Conservation (phyloP, 2,888 invertebrate genomes). For the Pocota personata region DNA sequence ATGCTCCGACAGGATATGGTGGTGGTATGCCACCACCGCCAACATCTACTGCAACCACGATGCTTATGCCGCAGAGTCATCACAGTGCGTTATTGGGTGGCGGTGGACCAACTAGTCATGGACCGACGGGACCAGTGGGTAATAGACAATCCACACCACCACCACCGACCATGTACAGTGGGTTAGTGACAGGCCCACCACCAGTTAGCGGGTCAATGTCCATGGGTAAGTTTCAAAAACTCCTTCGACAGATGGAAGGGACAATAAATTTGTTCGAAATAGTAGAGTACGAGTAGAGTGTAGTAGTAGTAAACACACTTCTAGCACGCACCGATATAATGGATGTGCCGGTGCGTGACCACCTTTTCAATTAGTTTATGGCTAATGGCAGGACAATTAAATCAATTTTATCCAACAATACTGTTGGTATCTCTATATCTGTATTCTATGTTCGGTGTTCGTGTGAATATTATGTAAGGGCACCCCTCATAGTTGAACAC, state of each 20-base stretch:
- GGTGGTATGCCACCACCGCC: constrained; percentile 78
- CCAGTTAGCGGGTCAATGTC: constrained; percentile 78
- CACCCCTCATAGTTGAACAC: background rate
- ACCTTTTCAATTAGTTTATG: constrained; percentile 58
- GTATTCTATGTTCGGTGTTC: background rate
- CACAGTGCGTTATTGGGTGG: constrained; percentile 77
- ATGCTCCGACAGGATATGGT: constrained; percentile 81
- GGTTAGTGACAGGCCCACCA: constrained; percentile 77
- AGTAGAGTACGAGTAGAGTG: too few species aligned
- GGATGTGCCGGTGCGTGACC: constrained; percentile 57
- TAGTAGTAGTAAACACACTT: background rate
- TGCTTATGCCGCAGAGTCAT: constrained; percentile 80
- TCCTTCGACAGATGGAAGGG: background rate
- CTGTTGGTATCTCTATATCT: background rate
- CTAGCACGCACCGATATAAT: constrained; percentile 28
- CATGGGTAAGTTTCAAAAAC: constrained; percentile 77
- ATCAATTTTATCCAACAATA: constrained; percentile 39
- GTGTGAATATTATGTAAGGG: constrained; percentile 1
- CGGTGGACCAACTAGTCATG: constrained; percentile 70
- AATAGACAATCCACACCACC: constrained; percentile 77
- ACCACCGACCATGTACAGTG: constrained; percentile 78
- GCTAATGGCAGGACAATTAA: constrained; percentile 58
- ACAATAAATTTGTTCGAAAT: background rate
- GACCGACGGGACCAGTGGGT: constrained; percentile 65
- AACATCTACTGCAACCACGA: constrained; percentile 79